Evolutionary conservation across 2,888 invertebrate genomes (phyloP), one percentile per base, ranked within the genome.

Genomic region (Hyposoter dolosus): DNA sequence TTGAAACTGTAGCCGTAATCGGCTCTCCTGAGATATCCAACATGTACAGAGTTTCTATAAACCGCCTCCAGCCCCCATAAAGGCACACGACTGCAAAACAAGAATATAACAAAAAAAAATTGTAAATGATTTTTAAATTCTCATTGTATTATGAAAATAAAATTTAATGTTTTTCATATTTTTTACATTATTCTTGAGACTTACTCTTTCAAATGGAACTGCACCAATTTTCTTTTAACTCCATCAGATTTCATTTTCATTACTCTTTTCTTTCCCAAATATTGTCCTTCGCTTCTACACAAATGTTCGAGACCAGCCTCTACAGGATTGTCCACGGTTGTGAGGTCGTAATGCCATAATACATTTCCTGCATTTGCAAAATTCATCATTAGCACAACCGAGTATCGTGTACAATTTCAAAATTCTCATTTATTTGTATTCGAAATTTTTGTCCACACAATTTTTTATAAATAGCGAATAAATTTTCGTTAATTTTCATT

Each of bases 11-110:
- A 96, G 19, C 96, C 98, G 92, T 96, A 98, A 88, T 98, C 98
- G 0, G 97, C 98, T 92, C 98, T 95, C 86, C 98, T 95, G 9
- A 98, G 93, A 90, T 97, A 97, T 15, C 98, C 98, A 6, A 98
- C 97, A 0, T 97, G 95, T 89, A 95, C 94, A 3, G 96, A 97
- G 91, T 98, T 96, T 91, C 97, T 95, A 94, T 96, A 98, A 91
- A 98, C 96, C 0, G 97, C 96, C 95, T 99, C 98, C 90, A 97
- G 95, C 0, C 98, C 98, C 95, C 97, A 97, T 63, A 99, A 92
- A n/a, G 98, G 96, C 17, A 97, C 94, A 94, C 96, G 94, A 7
- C 93, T 93, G 63, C 19, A 69, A 17, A 53, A 83, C 35, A 53
- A 56, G n/a, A 56, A 45, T 43, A 4, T 28, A 45, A 17, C 19